Base-by-base conservation (phyloP, 2,888 invertebrate genomes). In the Brachynemurus nebulosus region DNA sequence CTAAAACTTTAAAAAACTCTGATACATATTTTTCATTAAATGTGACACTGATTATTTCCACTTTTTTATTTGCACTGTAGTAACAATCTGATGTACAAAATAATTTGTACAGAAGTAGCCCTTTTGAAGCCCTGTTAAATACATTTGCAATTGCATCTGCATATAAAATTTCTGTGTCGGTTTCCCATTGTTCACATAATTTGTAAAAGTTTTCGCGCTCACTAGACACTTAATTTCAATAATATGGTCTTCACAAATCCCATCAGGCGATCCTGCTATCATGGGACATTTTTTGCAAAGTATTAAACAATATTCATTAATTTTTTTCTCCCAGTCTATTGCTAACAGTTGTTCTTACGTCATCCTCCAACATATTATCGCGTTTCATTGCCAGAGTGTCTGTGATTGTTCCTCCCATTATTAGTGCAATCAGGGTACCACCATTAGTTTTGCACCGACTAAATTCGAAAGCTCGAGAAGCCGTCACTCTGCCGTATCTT, bases 401-500 rank as follows among this genome's bases (percentile, higher is more conserved):
- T 50, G 50, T 42, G 43, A 50, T 38, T 50, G 52, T 42, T 7
- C 46, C 45, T 34, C 53, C 54, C 47, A 54, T 45, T 14, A 56
- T 51, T 5, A 44, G 35, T 1, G 50, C 14, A 16, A 53, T 46
- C 18, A 53, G 44, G n/a, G 51, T 51, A 7, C 51, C 53, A 48
- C 54, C 51, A 45, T 9, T 43, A 1, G 50, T 57, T 40, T 56
- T 47, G 45, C 58, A 59, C 6, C 52, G 43, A 51, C 54, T 55
- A 0, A 54, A 19, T 48, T 58, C 55, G 54, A 43, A 54, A n/a
- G 55, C 54, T 45, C 39, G 35, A 14, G 59, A 58, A 41, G 58
- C 58, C 21, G 57, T 59, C 1, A 59, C 41, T 11, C 57, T 42
- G 38, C 55, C 57, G 52, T 58, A 59, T 39, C 59, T 48, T 11